Evolutionary conservation across 2,888 invertebrate genomes (phyloP).

Genomic region (Napeogenes sylphis): DNA sequence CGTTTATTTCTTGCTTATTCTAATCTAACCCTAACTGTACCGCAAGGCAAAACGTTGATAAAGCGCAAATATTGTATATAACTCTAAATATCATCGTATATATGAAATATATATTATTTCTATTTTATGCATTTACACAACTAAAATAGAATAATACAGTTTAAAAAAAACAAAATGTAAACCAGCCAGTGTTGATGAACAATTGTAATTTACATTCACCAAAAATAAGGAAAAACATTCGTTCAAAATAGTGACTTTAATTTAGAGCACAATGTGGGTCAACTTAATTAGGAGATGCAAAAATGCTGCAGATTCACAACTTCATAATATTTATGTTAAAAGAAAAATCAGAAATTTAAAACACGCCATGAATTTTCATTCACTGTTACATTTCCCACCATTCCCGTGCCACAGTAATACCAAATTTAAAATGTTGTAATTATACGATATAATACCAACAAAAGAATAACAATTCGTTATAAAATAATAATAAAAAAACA

Average conservation of each 20-base stretch:
- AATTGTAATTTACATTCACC: background rate
- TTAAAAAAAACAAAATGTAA: no score
- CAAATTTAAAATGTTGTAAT: background rate
- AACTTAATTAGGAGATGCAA: background rate
- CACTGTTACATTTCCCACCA: no score
- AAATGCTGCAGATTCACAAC: background rate
- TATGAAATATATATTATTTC: no score
- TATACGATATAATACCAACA: background rate
- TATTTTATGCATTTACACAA: no score
- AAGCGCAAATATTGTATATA: background rate
- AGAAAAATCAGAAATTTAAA: background rate
- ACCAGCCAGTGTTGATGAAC: background rate
- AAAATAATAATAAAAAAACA: background rate
- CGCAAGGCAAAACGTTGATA: slow-evolving; percentile 1
- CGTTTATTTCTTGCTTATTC: slow-evolving; percentile 36
- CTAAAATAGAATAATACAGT: no score
- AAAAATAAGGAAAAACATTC: background rate
- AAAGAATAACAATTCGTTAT: background rate
- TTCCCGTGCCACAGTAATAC: background rate
- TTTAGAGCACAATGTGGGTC: background rate
- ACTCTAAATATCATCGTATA: no score
- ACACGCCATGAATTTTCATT: background rate
- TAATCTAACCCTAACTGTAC: slow-evolving; percentile 18
- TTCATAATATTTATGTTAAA: background rate
- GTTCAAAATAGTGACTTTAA: background rate